These are phyloP conservation scores for Rhinoderma darwinii DNA, from an alignment of 2,113 vertebrate species.

Conservation along the genomic window DNA sequence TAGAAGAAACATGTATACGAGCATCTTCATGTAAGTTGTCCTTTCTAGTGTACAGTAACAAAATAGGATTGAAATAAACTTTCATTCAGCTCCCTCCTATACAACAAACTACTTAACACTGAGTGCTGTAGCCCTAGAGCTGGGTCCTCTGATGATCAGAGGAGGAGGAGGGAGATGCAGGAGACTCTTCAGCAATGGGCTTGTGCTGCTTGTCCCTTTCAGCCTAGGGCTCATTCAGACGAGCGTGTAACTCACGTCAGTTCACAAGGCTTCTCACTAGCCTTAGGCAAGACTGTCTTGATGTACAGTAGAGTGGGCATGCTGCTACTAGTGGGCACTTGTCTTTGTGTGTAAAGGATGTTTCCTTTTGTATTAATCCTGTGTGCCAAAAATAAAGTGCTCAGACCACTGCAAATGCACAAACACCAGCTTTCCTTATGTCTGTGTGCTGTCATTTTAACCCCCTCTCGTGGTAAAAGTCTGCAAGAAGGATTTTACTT, in stretches of 20 bases:
- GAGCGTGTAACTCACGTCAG: too few species aligned
- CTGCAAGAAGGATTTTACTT: constrained; percentile 10
- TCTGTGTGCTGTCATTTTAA: neutral
- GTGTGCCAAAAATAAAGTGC: constrained; percentile 42
- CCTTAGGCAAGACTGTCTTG: constrained; percentile 38
- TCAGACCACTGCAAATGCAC: constrained; percentile 27
- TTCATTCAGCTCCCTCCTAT: constrained; percentile 20
- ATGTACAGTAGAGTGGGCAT: constrained; percentile 34
- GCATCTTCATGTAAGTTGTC: constrained; percentile 35
- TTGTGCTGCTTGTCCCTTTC: constrained; percentile 30
- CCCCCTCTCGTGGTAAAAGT: constrained; percentile 43
- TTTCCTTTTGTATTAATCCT: constrained; percentile 46
- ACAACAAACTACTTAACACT: constrained; percentile 18
- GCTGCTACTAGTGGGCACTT: constrained; percentile 46
- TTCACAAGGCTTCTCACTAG: constrained; percentile 16
- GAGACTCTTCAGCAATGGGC: constrained; percentile 2
- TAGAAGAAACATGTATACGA: constrained; percentile 54
- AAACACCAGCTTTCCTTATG: constrained; percentile 18
- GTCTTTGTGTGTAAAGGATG: constrained; percentile 17
- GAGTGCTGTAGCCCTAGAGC: constrained; percentile 13
- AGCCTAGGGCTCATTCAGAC: too few species aligned
- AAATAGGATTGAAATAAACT: constrained; percentile 10
- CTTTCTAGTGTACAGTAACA: neutral
- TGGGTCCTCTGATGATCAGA: constrained; percentile 18
- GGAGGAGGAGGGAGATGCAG: constrained; percentile 29